Evolutionary conservation across 2,797 vertebrate species (phyloP).

Genomic region (Amblyraja radiata): DNA sequence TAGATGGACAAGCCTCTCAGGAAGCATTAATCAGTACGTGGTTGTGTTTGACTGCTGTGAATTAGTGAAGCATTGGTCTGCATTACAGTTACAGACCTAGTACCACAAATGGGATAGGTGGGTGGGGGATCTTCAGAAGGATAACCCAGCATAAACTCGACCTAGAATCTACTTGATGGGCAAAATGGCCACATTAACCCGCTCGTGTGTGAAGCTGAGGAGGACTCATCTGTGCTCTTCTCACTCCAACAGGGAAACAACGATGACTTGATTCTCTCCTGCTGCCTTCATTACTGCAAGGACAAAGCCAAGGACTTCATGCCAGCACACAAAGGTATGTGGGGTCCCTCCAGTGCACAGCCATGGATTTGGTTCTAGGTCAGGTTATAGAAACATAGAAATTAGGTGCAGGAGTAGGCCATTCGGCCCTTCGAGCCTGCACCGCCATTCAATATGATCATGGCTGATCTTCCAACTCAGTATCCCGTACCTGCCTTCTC

Average conservation of each 20-base stretch:
- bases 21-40: not conserved
- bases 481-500: too few species aligned
- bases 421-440: too few species aligned
- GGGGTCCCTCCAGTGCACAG: slow-evolving; percentile 41
- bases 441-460: too few species aligned
- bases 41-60: not conserved
- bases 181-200: not conserved
- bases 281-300: slow-evolving; percentile 96
- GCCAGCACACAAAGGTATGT: slow-evolving; percentile 80
- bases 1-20: not conserved
- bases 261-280: slow-evolving; percentile 91
- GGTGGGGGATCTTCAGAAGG: not conserved
- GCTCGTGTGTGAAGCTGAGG: not conserved
- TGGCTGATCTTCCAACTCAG: too few species aligned
- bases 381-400: too few species aligned
- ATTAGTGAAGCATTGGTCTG: not conserved
- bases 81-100: not conserved
- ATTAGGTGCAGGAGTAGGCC: too few species aligned
- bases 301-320: slow-evolving; percentile 95
- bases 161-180: not conserved
- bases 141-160: not conserved
- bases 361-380: slow-evolving; percentile 28
- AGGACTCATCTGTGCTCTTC: slow-evolving; percentile 5
- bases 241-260: slow-evolving; percentile 81
- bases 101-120: not conserved